Percentiles rank a stretch among this genome's conserved stretches.
Evolutionary conservation across 1,140 invertebrate genomes (phyloP).

Genomic region (Streblospio benedicti): DNA sequence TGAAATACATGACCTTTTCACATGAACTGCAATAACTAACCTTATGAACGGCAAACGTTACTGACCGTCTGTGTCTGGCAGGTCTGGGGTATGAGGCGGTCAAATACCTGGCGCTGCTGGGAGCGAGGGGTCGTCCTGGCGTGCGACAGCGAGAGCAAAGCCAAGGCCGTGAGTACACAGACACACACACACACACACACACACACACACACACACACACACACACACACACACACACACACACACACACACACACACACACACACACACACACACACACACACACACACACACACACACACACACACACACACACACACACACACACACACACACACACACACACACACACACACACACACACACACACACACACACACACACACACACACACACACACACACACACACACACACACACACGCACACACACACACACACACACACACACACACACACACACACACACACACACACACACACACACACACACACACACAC

Average conservation of each 20-base stretch:
- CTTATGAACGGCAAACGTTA: too few relatives aligned
- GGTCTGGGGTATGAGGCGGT: too few relatives aligned
- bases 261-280: constrained; percentile 19
- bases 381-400: constrained; percentile 7
- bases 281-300: constrained; percentile 19
- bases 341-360: constrained; percentile 13
- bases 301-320: constrained; percentile 19
- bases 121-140: too few relatives aligned
- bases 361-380: constrained; percentile 7
- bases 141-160: background rate
- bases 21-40: too few relatives aligned
- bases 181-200: constrained; percentile 14
- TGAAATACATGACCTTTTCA: too few relatives aligned
- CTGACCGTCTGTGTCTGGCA: too few relatives aligned
- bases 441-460: background rate
- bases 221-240: constrained; percentile 16
- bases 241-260: constrained; percentile 15
- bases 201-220: constrained; percentile 16
- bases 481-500: background rate
- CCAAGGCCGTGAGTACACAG: background rate
- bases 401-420: constrained; percentile 15
- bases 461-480: background rate
- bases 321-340: constrained; percentile 12
- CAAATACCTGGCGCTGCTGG: too few relatives aligned
- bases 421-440: constrained; percentile 5